Base-by-base conservation (phyloP, 2,797 vertebrate species). In the Meriones psammophilus region DNA sequence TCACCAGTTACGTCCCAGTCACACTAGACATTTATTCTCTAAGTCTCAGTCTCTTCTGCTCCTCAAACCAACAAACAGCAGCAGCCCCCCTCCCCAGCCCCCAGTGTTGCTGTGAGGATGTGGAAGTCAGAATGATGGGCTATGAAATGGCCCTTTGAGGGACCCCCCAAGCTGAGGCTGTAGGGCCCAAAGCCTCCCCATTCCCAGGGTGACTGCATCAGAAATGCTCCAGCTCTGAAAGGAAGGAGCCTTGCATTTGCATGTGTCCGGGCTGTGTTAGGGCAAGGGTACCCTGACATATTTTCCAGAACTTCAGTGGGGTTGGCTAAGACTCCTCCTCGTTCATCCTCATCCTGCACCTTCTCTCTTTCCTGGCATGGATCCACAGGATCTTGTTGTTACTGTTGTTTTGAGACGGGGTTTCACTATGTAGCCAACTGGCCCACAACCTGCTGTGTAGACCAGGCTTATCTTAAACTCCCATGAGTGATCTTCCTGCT, bases 151-250 rank as follows among this genome's bases (percentile, higher is more conserved):
- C 39, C 33, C 73, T 69, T 36, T 4, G 1, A 54, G 56, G 30
- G 4, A 50, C 50, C 50, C 50, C 50, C 78, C 39, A 39, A 50
- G 50, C 9, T 50, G 50, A 50, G 50, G 4, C 39, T 20, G 68
- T 76, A 39, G 33, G 4, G 64, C 8, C 58, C 46, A 62, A 56
- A 50, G 17, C 69, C 17, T n/a, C 3, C 0, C 18, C 33, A 50
- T 68, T 68, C 50, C 66, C 9, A n/a, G 33, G 30, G 33, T 30
- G n/a, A 42, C 58, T 42, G 46, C 33, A 36, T n/a, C 87, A 5
- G 0, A 17, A 22, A 73, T 56, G 0, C 5, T 33, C 10, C 1
- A 83, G 22, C n/a, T 33, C n/a, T 15, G 13, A 26, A 3, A 9
- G 13, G n/a, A 14, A 18, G 18, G 42, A 50, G 56, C 33, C 28